Percentiles rank a stretch among this genome's conserved stretches.
Conservation (phyloP, 2,113 vertebrate species). For the Seriola quinqueradiata region DNA sequence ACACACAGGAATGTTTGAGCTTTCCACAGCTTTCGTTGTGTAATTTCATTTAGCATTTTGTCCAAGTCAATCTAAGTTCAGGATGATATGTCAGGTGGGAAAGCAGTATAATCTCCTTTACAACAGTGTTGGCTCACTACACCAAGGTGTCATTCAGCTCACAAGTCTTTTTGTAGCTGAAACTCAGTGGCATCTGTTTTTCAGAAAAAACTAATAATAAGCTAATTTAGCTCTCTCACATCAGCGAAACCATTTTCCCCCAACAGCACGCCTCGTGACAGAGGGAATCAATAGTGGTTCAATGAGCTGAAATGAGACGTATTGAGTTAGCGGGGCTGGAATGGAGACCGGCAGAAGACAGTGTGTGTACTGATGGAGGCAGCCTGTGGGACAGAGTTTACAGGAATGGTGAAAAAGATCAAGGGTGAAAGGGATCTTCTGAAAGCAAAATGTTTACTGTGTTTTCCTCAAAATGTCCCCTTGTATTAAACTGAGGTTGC, state of each 20-base stretch:
- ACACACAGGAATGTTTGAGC: no score
- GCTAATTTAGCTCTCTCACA: background rate
- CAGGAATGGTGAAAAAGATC: background rate
- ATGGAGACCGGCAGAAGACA: background rate
- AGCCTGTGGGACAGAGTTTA: background rate
- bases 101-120: background rate
- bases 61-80: background rate
- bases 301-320: conserved; percentile 26
- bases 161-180: background rate
- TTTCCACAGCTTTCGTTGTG: no score
- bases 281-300: conserved; percentile 15
- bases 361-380: background rate
- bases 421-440: background rate
- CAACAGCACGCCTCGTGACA: background rate
- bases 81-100: background rate
- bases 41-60: background rate
- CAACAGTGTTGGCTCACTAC: background rate
- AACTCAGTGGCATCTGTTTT: background rate
- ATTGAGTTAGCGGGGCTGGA: conserved; percentile 19
- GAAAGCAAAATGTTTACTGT: background rate
- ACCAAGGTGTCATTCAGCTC: background rate
- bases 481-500: no score
- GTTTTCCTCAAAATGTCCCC: background rate
- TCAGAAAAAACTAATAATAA: background rate
- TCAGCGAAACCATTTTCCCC: background rate